These are phyloP conservation scores for Drosophila melanogaster DNA, from an alignment of 1,140 invertebrate genomes.

Conservation along the genomic window Release_6_plus_ISO1_MT NT_033777.3:18203001-18203500, in stretches of 20 bases:
- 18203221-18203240: conserved; percentile 15
- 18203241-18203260: conserved; percentile 40
- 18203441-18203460: conserved; percentile 5
- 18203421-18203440: conserved; percentile 73
- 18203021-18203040: too few species aligned
- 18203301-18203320: conserved; percentile 31
- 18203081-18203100: too few species aligned
- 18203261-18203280: conserved; percentile 38
- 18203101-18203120: too few species aligned
- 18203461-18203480: conserved; percentile 7
- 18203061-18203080: too few species aligned
- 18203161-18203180: too few species aligned
- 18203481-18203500: neutral
- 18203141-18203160: neutral
- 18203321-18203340: conserved; percentile 24
- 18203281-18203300: conserved; percentile 52
- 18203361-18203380: neutral
- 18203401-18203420: conserved; percentile 67
- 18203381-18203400: conserved; percentile 14
- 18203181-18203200: conserved; percentile 5
- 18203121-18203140: too few species aligned
- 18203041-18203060: too few species aligned
- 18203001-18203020: too few species aligned
- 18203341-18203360: conserved; percentile 1
- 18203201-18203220: conserved; percentile 10